Evolutionary conservation across 2,888 invertebrate species (phyloP), one percentile per base, ranked within the genome.

Genomic region (Nomada hirtipes): DNA sequence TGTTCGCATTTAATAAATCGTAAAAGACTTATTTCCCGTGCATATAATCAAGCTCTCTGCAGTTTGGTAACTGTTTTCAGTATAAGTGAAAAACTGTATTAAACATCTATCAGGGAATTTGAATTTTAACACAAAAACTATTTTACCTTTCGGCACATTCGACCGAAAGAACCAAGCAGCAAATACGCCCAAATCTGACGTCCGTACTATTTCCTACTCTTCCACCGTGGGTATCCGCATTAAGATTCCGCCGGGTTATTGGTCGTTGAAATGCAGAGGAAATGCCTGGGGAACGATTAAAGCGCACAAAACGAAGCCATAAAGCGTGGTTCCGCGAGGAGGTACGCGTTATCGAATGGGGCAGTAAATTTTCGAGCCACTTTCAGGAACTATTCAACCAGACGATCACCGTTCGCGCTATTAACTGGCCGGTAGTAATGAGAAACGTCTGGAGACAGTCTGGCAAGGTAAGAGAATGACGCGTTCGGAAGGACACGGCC

Each of bases 401-500:
- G 73, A 74, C 59, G 79, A 84, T 83, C 85, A 71, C 77, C 75
- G 84, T 80, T 77, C 82, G 77, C 80, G 84, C 82, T 84, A 87
- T 87, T 83, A 87, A 86, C 87, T 84, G 85, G 63, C 87, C 79
- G 69, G 59, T 78, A 73, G 87, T 87, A 87, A 87, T 87, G 82
- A 86, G 87, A 87, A 87, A 83, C 82, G 87, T 87, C 87, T 87
- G 79, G 80, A 88, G 88, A 85, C 80, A 86, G 88, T 88, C 85
- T 86, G 81, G 76, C 80, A 82, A 84, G 85, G 82, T 70, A 81
- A 75, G 85, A 79, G 85, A 86, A 81, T 85, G 88, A 88, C 88
- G 82, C 79, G 82, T 85, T 74, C 77, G 67, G 69, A 81, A 88
- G 85, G 86, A 88, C 80, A 86, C 76, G 83, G 78, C 78, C 80